A percentile compares a stretch with the other conserved stretches of the same genome.
phyloP scores from a whole-genome alignment of 53 echinoderm and acorn worm species.

The Temnopleurus reevesii region DNA sequence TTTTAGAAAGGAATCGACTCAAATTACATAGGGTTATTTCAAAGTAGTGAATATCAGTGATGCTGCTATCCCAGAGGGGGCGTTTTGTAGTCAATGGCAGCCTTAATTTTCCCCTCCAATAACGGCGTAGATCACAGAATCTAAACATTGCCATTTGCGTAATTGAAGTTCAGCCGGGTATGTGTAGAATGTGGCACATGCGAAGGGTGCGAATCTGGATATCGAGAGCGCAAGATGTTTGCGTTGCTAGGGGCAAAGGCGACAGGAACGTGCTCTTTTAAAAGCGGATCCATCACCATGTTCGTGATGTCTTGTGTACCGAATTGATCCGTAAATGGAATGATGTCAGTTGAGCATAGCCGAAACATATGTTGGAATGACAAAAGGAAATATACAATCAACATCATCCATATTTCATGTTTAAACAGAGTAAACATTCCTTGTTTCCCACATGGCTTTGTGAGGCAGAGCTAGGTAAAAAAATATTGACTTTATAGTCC shows the following conservation, averaged over 20 bases:
- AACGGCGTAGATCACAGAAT: neutral
- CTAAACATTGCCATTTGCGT: neutral
- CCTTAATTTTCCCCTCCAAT: neutral
- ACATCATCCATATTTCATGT: neutral
- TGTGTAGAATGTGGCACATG: slow-evolving; percentile 21
- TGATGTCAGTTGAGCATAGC: neutral
- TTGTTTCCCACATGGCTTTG: neutral
- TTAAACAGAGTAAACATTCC: neutral
- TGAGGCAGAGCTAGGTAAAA: neutral
- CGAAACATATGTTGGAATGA: neutral
- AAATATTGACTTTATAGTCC: neutral
- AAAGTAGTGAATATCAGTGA: neutral
- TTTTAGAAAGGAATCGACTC: neutral
- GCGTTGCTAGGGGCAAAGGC: slow-evolving; percentile 36
- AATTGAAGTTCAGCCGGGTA: neutral
- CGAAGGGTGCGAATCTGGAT: neutral
- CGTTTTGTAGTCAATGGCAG: neutral
- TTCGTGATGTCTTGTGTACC: neutral
- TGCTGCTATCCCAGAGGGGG: neutral
- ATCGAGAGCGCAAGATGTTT: slow-evolving; percentile 30
- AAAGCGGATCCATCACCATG: slow-evolving; percentile 10
- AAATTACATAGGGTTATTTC: neutral
- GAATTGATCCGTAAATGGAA: slow-evolving; percentile 10
- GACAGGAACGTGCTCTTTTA: neutral
- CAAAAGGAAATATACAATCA: neutral